phyloP scores from a whole-genome alignment of 2,113 vertebrate genomes.

The Corvus cornix region DNA sequence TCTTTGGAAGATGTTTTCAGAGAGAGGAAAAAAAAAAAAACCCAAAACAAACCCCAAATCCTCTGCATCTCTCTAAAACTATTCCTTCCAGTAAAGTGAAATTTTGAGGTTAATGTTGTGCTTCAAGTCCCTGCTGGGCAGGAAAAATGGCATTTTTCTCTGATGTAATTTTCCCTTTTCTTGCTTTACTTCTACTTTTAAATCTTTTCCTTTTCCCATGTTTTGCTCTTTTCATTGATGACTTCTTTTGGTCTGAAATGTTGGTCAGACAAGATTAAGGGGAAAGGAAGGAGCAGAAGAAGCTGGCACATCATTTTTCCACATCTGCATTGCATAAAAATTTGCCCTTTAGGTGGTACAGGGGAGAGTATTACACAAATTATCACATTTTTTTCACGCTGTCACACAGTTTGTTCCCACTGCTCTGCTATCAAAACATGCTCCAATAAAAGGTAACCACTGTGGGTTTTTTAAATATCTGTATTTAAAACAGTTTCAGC shows the following conservation, averaged over 20 bases:
- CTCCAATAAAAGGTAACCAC: not conserved
- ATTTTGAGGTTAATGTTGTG: not conserved
- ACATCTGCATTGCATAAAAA: not conserved
- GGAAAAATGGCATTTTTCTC: not conserved
- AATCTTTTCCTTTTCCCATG: not conserved
- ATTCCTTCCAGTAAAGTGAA: not conserved
- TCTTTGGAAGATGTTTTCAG: not conserved
- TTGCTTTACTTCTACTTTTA: not conserved
- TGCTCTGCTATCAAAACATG: not conserved
- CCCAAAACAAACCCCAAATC: fast-evolving
- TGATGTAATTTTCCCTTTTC: not conserved
- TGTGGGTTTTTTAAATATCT: not conserved
- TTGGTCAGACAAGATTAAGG: not conserved
- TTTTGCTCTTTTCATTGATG: not conserved
- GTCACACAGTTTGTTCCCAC: not conserved
- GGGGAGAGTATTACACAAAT: not conserved
- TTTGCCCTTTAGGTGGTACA: not conserved
- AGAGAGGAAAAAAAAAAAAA: not conserved
- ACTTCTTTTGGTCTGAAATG: not conserved
- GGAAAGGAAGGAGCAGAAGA: not conserved
- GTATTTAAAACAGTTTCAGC: not conserved
- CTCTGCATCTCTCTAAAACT: not conserved
- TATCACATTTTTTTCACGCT: not conserved
- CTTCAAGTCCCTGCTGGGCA: not conserved
- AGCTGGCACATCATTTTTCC: not conserved